A percentile compares a stretch with the other conserved stretches of the same genome.
Conservation (phyloP, 2,888 invertebrate genomes). For the Tribolium freemani region DNA sequence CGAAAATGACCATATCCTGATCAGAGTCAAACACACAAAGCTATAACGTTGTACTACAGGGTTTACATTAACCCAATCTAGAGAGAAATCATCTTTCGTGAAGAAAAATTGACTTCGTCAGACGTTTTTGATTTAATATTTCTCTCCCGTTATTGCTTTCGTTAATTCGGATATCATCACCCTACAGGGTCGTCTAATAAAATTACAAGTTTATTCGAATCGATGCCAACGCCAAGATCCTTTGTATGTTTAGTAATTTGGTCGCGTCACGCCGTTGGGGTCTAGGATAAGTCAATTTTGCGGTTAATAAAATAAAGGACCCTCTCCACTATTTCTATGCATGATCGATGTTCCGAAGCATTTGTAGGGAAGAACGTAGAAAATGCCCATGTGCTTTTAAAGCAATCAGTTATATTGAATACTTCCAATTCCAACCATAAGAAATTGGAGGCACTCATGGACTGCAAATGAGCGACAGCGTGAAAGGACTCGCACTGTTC, state of each 20-base stretch:
- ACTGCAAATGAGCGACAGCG: constrained; percentile 14
- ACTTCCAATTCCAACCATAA: constrained; percentile 51
- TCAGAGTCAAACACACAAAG: no score
- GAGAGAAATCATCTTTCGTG: no score
- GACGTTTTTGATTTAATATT: background rate
- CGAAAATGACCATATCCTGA: constrained; percentile 1
- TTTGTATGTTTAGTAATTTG: constrained; percentile 48
- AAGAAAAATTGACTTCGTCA: background rate
- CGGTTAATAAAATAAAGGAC: constrained; percentile 59
- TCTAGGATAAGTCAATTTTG: constrained; percentile 56
- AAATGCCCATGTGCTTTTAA: constrained; percentile 51
- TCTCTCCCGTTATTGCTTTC: constrained; percentile 21
- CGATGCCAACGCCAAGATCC: constrained; percentile 33
- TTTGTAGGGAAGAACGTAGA: constrained; percentile 45
- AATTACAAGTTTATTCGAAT: constrained; percentile 46
- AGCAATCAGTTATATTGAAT: constrained; percentile 57
- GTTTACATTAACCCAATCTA: no score
- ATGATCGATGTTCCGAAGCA: constrained; percentile 55
- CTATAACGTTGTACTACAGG: no score
- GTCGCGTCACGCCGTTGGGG: constrained; percentile 44
- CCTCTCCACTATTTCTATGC: constrained; percentile 56
- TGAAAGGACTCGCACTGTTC: constrained; percentile 1
- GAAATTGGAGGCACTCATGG: constrained; percentile 56
- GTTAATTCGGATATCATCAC: constrained; percentile 27
- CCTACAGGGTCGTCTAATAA: constrained; percentile 28